Evolutionary conservation across 1,140 invertebrate genomes (phyloP).

Genomic region (Drosophila subpulchrella): DNA sequence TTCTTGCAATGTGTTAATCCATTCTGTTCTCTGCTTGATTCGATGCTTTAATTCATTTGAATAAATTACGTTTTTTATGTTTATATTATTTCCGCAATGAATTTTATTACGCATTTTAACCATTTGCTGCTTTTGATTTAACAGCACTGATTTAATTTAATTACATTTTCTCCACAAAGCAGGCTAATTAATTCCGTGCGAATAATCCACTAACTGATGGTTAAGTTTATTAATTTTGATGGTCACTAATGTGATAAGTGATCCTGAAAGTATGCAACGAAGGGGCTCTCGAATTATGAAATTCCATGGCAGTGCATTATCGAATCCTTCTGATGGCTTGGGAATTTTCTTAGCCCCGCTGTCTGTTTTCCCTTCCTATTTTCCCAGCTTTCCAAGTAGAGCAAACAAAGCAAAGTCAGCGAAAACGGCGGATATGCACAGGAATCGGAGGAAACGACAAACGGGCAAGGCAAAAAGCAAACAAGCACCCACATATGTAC

Average conservation of each 20-base stretch:
- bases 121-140: neutral
- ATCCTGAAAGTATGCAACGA: constrained; percentile 33
- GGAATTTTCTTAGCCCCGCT: neutral
- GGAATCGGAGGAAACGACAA: constrained; percentile 61
- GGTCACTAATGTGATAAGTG: neutral
- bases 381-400: neutral
- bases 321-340: neutral
- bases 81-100: neutral
- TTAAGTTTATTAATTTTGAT: neutral
- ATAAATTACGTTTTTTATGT: neutral
- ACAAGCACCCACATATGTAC: constrained; percentile 31
- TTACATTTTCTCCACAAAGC: neutral
- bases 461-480: constrained; percentile 26
- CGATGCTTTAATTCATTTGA: neutral
- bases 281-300: neutral
- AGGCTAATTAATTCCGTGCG: neutral
- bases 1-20: neutral
- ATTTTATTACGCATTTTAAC: constrained; percentile 10
- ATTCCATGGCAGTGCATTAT: neutral
- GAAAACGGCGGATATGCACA: constrained; percentile 64
- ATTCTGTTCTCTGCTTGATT: neutral
- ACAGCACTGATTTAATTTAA: constrained; percentile 3
- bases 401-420: constrained; percentile 51
- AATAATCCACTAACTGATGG: neutral
- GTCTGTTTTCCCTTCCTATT: neutral